phyloP scores from a whole-genome alignment of 2,888 invertebrate genomes.

The Melangyna quadrimaculata region DNA sequence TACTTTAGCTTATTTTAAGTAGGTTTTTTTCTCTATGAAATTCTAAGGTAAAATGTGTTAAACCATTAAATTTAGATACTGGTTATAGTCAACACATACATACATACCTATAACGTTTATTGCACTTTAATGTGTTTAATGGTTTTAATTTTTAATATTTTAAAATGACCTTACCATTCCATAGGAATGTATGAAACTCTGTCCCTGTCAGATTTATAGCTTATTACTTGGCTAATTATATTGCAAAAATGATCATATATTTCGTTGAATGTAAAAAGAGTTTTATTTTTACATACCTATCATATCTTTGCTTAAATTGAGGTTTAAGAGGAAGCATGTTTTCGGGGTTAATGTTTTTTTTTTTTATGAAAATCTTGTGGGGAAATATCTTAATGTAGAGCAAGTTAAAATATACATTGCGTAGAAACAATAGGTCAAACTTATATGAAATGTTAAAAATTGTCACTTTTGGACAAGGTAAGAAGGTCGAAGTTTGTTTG shows the following conservation, averaged over 20 bases:
- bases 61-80: constrained; percentile 20
- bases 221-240: constrained; percentile 15
- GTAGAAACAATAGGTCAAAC: not conserved
- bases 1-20: too few species aligned
- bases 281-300: too few species aligned
- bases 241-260: not conserved
- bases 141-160: constrained; percentile 21
- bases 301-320: not conserved
- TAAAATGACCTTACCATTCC: constrained; percentile 20
- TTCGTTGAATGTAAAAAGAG: not conserved
- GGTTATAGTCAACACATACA: not conserved
- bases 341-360: constrained; percentile 5
- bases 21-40: not conserved
- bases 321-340: not conserved
- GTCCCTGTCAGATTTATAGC: constrained; percentile 11
- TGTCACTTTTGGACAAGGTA: not conserved
- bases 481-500: not conserved
- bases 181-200: not conserved
- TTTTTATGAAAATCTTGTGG: not conserved
- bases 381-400: constrained; percentile 20
- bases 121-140: constrained; percentile 1
- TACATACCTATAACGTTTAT: not conserved
- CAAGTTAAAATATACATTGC: not conserved
- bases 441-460: not conserved
- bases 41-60: constrained; percentile 1